Percentiles rank a stretch among this genome's conserved stretches.
phyloP scores from a whole-genome alignment of 2,113 vertebrate genomes.

The Charadrius vociferus region DNA sequence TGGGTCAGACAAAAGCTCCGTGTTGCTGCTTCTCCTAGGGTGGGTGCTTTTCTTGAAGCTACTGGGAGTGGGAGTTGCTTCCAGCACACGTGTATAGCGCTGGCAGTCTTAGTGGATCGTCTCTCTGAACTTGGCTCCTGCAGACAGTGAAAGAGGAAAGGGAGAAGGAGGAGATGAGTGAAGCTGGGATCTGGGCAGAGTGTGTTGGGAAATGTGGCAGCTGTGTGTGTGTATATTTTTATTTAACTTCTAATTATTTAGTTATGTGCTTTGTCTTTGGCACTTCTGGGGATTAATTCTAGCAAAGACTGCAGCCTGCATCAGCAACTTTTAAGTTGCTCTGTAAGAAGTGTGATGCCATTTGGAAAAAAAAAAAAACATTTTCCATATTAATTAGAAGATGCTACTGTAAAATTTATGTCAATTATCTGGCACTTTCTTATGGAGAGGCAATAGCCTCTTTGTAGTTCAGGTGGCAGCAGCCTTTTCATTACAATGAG shows the following conservation, averaged over 20 bases:
- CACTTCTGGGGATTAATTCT: slow-evolving; percentile 55
- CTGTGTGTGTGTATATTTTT: slow-evolving; percentile 48
- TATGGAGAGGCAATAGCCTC: not conserved
- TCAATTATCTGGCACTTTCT: slow-evolving; percentile 49
- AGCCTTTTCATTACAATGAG: slow-evolving; percentile 35
- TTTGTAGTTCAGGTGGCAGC: slow-evolving; percentile 30
- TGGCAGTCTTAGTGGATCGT: not conserved
- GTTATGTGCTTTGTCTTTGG: slow-evolving; percentile 46
- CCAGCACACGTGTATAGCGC: not conserved
- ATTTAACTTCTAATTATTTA: slow-evolving; percentile 59
- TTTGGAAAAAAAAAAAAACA: not conserved
- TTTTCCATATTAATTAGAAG: slow-evolving; percentile 57
- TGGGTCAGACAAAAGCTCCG: not conserved
- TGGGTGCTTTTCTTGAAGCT: not conserved
- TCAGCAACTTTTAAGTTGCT: slow-evolving; percentile 58
- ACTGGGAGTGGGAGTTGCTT: not conserved
- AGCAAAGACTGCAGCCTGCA: slow-evolving; percentile 28
- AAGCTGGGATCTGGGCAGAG: not conserved
- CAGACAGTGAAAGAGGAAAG: not conserved
- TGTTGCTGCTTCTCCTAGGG: not conserved
- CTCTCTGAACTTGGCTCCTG: not conserved
- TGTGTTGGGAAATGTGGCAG: slow-evolving; percentile 16
- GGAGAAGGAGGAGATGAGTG: not conserved
- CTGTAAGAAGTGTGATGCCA: not conserved
- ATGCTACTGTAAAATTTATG: slow-evolving; percentile 30